These are phyloP conservation scores for Bungarus multicinctus DNA, from an alignment of 2,113 vertebrate genomes.

Conservation along the genomic window DNA sequence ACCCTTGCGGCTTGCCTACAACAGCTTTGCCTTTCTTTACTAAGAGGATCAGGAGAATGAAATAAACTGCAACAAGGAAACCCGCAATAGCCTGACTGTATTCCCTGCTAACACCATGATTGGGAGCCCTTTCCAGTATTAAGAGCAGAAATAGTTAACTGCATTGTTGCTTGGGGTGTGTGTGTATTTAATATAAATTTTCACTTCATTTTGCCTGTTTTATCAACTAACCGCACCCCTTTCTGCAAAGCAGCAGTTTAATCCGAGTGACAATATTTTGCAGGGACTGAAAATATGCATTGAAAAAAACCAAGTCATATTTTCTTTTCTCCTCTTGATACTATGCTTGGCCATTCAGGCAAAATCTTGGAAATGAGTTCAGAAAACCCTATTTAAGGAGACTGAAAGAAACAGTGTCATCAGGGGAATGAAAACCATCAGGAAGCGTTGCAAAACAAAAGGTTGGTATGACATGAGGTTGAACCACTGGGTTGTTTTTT, in stretches of 20 bases:
- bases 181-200: background rate
- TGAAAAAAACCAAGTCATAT: background rate
- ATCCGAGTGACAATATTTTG: background rate
- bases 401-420: background rate
- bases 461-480: background rate
- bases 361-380: background rate
- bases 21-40: background rate
- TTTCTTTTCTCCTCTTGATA: background rate
- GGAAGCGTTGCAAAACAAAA: background rate
- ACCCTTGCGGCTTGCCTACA: background rate
- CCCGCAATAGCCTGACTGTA: too few species aligned
- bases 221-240: background rate
- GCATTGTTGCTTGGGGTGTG: background rate
- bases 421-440: background rate
- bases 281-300: background rate
- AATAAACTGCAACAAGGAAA: background rate
- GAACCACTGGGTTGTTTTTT: background rate
- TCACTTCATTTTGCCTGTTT: too few species aligned
- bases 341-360: background rate
- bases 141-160: background rate
- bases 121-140: background rate
- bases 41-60: background rate
- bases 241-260: background rate
- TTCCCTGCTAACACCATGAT: background rate
- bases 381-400: background rate